phyloP scores from a whole-genome alignment of 2,113 vertebrate species.

The Eclectus roratus region DNA sequence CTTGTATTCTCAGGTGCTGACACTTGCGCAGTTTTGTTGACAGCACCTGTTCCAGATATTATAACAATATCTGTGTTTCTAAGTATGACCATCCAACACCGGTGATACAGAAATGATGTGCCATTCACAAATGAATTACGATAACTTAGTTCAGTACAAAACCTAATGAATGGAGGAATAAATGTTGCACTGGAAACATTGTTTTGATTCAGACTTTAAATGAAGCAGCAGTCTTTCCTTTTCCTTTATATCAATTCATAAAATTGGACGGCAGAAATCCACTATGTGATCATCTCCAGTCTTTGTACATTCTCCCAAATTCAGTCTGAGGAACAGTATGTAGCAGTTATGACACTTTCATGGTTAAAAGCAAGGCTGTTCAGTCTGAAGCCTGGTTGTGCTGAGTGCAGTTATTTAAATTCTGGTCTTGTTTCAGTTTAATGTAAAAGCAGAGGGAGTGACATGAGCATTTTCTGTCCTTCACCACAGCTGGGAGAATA shows the following conservation, averaged over 20 bases:
- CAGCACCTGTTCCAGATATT: not conserved
- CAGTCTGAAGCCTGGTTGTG: not conserved
- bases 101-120: not conserved
- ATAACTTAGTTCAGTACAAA: not conserved
- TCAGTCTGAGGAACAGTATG: not conserved
- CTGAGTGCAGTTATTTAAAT: constrained; percentile 21
- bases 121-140: not conserved
- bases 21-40: not conserved
- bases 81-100: not conserved
- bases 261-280: not conserved
- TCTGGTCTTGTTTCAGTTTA: constrained; percentile 22
- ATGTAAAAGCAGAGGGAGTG: constrained; percentile 34
- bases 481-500: not conserved
- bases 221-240: not conserved
- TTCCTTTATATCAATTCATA: not conserved
- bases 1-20: not conserved
- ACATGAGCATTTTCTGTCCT: constrained; percentile 47
- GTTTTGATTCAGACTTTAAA: not conserved
- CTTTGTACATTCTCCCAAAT: not conserved
- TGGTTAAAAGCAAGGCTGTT: not conserved
- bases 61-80: not conserved
- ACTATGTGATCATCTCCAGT: not conserved
- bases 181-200: not conserved
- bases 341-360: not conserved
- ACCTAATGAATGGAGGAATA: not conserved